Percentiles rank a stretch among this genome's conserved stretches.
Evolutionary conservation across 2,797 vertebrate genomes (phyloP).

Genomic region (Pangasius djambal): DNA sequence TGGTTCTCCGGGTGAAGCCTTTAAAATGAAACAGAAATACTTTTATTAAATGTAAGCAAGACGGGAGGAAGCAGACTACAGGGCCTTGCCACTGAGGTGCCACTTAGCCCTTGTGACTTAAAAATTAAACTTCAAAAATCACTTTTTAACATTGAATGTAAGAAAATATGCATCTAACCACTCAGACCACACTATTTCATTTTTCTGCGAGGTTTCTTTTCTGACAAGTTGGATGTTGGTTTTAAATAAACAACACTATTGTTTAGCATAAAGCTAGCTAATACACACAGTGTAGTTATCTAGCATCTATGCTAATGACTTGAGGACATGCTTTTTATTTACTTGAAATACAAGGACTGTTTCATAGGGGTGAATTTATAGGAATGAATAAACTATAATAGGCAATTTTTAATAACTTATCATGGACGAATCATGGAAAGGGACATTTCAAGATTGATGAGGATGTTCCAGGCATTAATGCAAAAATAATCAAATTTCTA

Average conservation of each 20-base stretch:
- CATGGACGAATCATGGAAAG: not conserved
- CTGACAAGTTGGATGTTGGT: not conserved
- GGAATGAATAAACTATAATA: not conserved
- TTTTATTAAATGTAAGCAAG: not conserved
- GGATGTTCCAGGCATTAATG: not conserved
- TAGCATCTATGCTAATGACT: not conserved
- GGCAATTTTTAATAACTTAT: not conserved
- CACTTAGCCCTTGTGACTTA: not conserved
- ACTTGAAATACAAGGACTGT: not conserved
- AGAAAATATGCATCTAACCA: not conserved
- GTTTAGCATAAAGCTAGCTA: not conserved
- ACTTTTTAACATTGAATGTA: not conserved
- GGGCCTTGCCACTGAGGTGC: not conserved
- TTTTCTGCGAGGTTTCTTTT: not conserved
- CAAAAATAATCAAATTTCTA: too few relatives aligned
- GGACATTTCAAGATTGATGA: not conserved
- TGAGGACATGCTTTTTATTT: not conserved
- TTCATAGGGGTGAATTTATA: not conserved
- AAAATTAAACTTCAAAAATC: not conserved
- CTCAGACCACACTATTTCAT: not conserved
- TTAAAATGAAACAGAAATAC: not conserved
- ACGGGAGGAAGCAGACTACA: not conserved
- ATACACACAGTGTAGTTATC: not conserved
- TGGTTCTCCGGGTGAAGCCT: not conserved
- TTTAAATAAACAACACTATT: not conserved